Base-by-base conservation (phyloP, 2,113 vertebrate genomes). In the Bujurquina vittata region DNA sequence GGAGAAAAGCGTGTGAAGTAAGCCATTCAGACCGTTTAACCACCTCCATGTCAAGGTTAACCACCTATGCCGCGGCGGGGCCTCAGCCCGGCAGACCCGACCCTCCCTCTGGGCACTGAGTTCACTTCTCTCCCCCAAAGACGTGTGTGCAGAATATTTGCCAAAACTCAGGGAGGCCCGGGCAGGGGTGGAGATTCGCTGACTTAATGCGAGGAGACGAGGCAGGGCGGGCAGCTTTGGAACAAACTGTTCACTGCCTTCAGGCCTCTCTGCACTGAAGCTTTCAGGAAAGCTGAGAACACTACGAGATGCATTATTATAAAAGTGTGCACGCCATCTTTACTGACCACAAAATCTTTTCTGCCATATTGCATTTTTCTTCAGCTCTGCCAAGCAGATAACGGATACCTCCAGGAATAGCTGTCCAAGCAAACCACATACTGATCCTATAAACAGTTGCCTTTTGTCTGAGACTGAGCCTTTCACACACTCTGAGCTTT, bases 171-270 rank as follows among this genome's bases (percentile, higher is more conserved):
- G 61, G 86, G 89, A 94, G 91, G 91, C 87, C 87, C 75, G 3
- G 87, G 88, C 43, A 56, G 60, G 89, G 90, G 87, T 83, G 83
- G 89, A 87, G 90, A 67, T 80, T 69, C 54, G 60, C 79, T 87
- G 84, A 83, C 63, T 87, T 83, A 79, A 81, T 83, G 81, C 33
- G 75, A 87, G 77, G 23, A 84, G 84, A 84, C 11, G 72, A 85
- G 89, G 87, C 40, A 35, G 90, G 82, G 80, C 56, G 4, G 58
- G 57, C 77, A 37, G 65, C 81, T 80, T 57, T 3, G 76, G 92
- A 89, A 91, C 90, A 94, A 90, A 88, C 74, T 87, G 89, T 92
- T 90, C 89, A 83, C 80, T 82, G 84, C 84, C 67, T 86, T 52
- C 37, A 18, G 87, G 87, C 76, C 37, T 29, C 37, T 29, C 75